These are phyloP conservation scores for Turnix velox DNA, from an alignment of 2,113 vertebrate genomes.

Conservation along the genomic window DNA sequence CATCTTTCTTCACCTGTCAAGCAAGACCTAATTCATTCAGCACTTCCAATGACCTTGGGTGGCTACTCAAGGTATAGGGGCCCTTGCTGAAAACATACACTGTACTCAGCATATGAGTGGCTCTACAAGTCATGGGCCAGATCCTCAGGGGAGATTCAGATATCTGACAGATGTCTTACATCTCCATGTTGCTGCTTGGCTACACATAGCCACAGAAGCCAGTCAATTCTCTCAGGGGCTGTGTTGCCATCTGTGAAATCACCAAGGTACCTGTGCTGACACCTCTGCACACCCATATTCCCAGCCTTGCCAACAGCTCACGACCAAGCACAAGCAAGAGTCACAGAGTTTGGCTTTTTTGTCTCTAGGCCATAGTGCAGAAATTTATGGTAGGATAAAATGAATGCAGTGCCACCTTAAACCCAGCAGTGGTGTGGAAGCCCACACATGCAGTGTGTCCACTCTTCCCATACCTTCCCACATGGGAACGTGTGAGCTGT, in stretches of 20 bases:
- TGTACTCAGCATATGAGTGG: not conserved
- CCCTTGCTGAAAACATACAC: not conserved
- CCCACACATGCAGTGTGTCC: not conserved
- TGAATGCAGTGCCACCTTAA: not conserved
- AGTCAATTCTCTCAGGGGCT: not conserved
- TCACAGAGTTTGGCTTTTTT: not conserved
- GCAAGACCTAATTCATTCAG: not conserved
- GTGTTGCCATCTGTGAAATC: not conserved
- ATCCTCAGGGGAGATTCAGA: not conserved
- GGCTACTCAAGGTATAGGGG: not conserved
- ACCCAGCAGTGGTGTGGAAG: not conserved
- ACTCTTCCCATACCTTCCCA: not conserved
- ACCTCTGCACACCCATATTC: fast-evolving
- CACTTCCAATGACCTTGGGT: not conserved
- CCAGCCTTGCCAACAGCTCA: not conserved
- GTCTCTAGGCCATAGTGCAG: not conserved
- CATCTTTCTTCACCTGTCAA: not conserved
- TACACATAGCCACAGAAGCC: not conserved
- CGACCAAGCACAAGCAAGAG: not conserved
- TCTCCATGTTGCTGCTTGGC: not conserved
- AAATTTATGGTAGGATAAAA: not conserved
- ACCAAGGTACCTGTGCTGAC: fast-evolving
- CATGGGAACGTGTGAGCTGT: not conserved
- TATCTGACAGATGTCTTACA: not conserved
- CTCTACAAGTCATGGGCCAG: not conserved